phyloP scores from a whole-genome alignment of 2,888 invertebrate species.

The Oscheius sp. region DNA sequence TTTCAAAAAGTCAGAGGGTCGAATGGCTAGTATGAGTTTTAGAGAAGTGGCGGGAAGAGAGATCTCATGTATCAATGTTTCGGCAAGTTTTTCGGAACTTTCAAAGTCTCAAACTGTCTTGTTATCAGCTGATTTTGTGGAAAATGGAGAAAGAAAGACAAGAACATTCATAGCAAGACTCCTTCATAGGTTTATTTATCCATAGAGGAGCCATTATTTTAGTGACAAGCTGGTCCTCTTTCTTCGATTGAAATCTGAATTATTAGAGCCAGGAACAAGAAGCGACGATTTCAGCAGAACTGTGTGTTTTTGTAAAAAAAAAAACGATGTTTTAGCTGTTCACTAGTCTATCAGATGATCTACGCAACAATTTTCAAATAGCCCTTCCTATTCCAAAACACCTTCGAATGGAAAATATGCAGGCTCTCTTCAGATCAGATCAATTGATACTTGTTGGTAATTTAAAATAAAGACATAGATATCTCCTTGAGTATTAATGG shows the following conservation, averaged over 20 bases:
- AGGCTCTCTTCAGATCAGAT: not conserved
- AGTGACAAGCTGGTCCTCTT: constrained; percentile 4
- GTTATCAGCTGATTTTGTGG: not conserved
- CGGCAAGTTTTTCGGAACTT: not conserved
- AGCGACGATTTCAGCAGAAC: not conserved
- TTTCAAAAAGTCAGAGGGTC: not conserved
- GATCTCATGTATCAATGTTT: not conserved
- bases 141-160: not conserved
- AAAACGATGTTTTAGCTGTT: not conserved
- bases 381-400: constrained; percentile 5
- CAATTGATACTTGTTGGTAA: not conserved
- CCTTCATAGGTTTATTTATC: not conserved
- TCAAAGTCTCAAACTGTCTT: not conserved
- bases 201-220: not conserved
- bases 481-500: no score
- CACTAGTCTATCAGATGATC: not conserved
- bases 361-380: not conserved
- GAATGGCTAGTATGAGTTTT: not conserved
- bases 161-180: not conserved
- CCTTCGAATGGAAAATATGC: not conserved
- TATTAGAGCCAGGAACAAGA: not conserved
- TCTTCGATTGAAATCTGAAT: constrained; percentile 17
- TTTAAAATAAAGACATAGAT: constrained; percentile 8
- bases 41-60: not conserved
- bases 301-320: not conserved